Evolutionary conservation across 2,797 vertebrate species (phyloP).

Genomic region (Jordanella pulchra): DNA sequence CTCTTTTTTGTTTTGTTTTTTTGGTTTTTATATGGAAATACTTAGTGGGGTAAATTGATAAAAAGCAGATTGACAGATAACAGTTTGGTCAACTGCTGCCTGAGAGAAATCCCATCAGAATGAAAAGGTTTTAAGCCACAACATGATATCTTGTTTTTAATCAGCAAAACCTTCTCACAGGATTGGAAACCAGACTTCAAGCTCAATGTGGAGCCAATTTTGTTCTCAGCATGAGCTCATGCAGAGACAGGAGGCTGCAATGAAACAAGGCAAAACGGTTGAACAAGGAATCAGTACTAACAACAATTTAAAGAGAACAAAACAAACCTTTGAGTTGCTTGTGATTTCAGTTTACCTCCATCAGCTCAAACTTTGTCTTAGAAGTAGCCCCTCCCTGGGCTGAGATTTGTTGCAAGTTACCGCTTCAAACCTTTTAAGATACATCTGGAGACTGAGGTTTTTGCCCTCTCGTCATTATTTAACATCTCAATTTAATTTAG

Average conservation of each 20-base stretch:
- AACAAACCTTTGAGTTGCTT: not conserved
- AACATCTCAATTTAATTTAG: not conserved
- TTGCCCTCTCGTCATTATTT: not conserved
- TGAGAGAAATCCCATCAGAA: not conserved
- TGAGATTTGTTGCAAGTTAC: not conserved
- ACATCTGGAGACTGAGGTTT: not conserved
- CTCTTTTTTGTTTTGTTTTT: not conserved
- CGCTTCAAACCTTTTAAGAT: too few species aligned
- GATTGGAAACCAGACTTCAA: not conserved
- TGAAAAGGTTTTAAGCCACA: not conserved
- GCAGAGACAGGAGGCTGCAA: slow-evolving; percentile 3
- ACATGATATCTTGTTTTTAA: not conserved
- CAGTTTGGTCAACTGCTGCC: not conserved
- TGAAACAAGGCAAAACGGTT: not conserved
- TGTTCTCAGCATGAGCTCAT: not conserved
- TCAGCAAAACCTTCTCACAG: not conserved
- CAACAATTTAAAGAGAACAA: not conserved
- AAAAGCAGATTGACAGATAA: not conserved
- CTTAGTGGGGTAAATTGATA: not conserved
- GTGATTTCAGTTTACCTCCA: not conserved
- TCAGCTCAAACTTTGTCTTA: not conserved
- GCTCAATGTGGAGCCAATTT: slow-evolving; percentile 2
- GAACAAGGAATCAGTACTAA: not conserved
- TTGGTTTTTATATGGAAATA: too few species aligned
- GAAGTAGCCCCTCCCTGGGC: not conserved